phyloP scores from a whole-genome alignment of 1,140 invertebrate genomes.

The Ceratina australensis region DNA sequence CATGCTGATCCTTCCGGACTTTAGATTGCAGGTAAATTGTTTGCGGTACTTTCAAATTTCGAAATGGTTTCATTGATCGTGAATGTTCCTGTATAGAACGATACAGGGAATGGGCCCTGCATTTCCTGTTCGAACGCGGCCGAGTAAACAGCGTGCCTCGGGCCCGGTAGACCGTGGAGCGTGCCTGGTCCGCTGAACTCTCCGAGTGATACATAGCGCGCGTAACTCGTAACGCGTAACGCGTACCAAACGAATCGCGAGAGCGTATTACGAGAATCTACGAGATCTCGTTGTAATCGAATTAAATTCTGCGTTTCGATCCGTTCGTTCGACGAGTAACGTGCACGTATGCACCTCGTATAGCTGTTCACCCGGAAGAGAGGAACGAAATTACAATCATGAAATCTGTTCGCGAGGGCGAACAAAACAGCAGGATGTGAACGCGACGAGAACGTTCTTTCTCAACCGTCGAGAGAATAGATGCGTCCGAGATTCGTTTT shows the following conservation, averaged over 20 bases:
- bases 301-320: too few species aligned
- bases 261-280: too few species aligned
- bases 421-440: background rate
- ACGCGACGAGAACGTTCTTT: conserved; percentile 1
- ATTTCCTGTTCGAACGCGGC: conserved; percentile 39
- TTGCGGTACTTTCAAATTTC: too few species aligned
- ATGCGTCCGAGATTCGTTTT: background rate
- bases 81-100: too few species aligned
- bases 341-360: too few species aligned
- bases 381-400: too few species aligned
- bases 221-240: conserved; percentile 21
- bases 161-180: conserved; percentile 32
- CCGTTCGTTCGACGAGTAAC: too few species aligned
- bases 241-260: too few species aligned
- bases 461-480: background rate
- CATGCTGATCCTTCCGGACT: conserved; percentile 76
- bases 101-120: background rate
- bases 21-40: conserved; percentile 73
- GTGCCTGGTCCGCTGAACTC: conserved; percentile 48
- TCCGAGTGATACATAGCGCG: conserved; percentile 26
- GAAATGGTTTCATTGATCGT: too few species aligned
- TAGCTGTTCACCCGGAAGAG: too few species aligned
- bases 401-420: too few species aligned
- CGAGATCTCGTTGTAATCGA: too few species aligned
- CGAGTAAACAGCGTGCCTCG: conserved; percentile 23